Evolutionary conservation across 2,888 invertebrate genomes (phyloP).

Genomic region (Cheilosia soror): DNA sequence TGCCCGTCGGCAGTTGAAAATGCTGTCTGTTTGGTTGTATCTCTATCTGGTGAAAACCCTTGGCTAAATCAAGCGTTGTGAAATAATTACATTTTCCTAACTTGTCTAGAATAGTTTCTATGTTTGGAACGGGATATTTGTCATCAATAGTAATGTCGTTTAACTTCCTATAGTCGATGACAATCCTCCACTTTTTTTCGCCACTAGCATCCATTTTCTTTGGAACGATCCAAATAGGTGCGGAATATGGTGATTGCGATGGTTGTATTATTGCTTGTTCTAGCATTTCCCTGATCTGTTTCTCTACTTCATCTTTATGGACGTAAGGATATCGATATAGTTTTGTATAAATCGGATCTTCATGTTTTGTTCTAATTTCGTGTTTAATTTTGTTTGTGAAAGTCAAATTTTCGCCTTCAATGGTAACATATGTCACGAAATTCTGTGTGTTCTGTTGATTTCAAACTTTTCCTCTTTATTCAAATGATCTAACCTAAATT

Average conservation of each 20-base stretch:
- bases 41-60: constrained; percentile 78
- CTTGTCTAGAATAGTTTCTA: constrained; percentile 77
- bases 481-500: no score
- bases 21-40: constrained; percentile 75
- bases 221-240: constrained; percentile 5
- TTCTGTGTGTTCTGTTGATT: not conserved
- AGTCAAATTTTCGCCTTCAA: not conserved
- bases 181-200: constrained; percentile 23
- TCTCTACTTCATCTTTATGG: constrained; percentile 7
- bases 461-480: constrained; percentile 6
- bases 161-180: not conserved
- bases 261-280: not conserved
- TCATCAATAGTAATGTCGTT: constrained; percentile 52
- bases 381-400: not conserved
- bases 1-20: constrained; percentile 76
- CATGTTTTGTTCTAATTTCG: not conserved
- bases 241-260: not conserved
- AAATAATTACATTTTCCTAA: constrained; percentile 77
- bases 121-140: constrained; percentile 76
- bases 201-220: constrained; percentile 4
- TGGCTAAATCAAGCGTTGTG: constrained; percentile 76
- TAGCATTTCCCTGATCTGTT: constrained; percentile 20
- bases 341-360: not conserved
- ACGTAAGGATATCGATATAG: not conserved
- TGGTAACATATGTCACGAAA: no score